Evolutionary conservation across 1,140 invertebrate genomes (phyloP).

Genomic region (Drosophila sp.): DNA sequence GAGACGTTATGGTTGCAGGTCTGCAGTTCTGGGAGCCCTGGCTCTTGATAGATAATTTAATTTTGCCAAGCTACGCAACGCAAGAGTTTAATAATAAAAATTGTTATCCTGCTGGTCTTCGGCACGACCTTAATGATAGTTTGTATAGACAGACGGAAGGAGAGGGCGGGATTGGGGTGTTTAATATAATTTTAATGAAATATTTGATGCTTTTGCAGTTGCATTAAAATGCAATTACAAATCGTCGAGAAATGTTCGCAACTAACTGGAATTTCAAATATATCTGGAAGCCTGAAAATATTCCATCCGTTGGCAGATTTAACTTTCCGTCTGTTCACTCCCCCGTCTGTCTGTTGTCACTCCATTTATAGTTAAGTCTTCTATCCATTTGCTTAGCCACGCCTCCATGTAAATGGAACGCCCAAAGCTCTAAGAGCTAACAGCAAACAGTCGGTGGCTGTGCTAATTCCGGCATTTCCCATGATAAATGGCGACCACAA

Average conservation of each 20-base stretch:
- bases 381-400: conserved; percentile 55
- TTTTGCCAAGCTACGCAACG: conserved; percentile 38
- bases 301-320: conserved; percentile 17
- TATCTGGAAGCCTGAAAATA: conserved; percentile 23
- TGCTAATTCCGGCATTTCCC: conserved; percentile 58
- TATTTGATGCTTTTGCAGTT: conserved; percentile 55
- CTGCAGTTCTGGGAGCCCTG: not conserved
- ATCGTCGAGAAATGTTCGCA: conserved; percentile 27
- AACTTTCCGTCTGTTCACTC: not conserved
- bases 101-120: conserved; percentile 16
- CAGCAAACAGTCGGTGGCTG: conserved; percentile 34
- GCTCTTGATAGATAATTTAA: conserved; percentile 52
- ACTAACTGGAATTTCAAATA: conserved; percentile 4
- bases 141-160: conserved; percentile 16
- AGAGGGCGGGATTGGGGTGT: conserved; percentile 34
- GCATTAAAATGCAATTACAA: conserved; percentile 74
- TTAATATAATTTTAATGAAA: conserved; percentile 71
- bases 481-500: conserved; percentile 69
- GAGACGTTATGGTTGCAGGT: conserved; percentile 1
- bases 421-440: conserved; percentile 39
- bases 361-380: conserved; percentile 43
- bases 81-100: conserved; percentile 42
- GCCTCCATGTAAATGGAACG: conserved; percentile 42
- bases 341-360: conserved; percentile 42
- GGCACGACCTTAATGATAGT: conserved; percentile 21